Evolutionary conservation across 2,113 vertebrate species (phyloP), one percentile per base, ranked within the genome.

Genomic region (Stercorarius parasiticus): DNA sequence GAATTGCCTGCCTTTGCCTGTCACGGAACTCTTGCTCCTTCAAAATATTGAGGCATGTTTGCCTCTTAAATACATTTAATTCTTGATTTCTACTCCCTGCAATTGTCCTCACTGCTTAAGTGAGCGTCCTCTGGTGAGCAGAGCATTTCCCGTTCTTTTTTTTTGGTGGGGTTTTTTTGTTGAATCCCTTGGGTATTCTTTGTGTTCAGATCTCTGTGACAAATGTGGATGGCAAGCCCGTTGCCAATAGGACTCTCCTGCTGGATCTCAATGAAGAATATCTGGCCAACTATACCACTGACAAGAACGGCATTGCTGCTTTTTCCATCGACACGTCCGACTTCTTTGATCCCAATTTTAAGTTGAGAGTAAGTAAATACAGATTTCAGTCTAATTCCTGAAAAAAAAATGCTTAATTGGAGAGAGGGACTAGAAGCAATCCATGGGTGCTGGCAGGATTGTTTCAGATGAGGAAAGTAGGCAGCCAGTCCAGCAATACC

Each of bases 251-350:
- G 22, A 49, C 87, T n/a, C 20, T 98, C 17, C 66, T 95, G 13
- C 61, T 98, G 89, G 94, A 98, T 14, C 67, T 98, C 32, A 90
- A 97, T 19, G 91, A 88, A 43, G 36, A 79, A 12, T 30, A 88
- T 25, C 32, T 98, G 38, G 96, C 95, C 81, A 98, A 79, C 50
- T 97, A 98, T 9, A 97, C 95, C 19, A 98, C 98, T 4, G 62
- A 98, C 32, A 19, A 74, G 58, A 93, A 97, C 0, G 98, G 98
- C 6, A 76, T 29, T 88, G 97, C 95, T 90, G 86, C 42, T 27
- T 98, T 98, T 93, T 96, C 90, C 53, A 96, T 98, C 0, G 50
- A 98, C 65, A 98, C 98, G 0, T 97, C 97, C 25, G 72, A 94
- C 40, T 83, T 97, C 49, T 97, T 95, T 38, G 93, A 98, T 32